Evolutionary conservation across 2,797 vertebrate genomes (phyloP), one percentile per base, ranked within the genome.

Genomic region (Poecile montanus): DNA sequence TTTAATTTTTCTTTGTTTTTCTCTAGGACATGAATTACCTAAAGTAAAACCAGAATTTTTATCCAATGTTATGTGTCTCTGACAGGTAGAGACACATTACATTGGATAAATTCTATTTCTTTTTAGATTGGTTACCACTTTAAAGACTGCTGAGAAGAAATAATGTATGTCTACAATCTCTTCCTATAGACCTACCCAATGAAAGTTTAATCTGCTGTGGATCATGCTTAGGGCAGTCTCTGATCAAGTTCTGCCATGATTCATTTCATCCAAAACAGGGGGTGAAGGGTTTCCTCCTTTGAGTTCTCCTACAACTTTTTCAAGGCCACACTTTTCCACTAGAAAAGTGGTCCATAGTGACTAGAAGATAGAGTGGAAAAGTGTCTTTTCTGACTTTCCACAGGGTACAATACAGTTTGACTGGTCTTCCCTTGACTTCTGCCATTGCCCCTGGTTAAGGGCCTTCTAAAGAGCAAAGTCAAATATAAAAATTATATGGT

Each of bases 1-100:
- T 96, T 82, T 48, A 76, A 51, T 74, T 94, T 96, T 94, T 44
- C 42, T 91, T 80, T 93, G 53, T 91, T 94, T 29, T 94, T 90
- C 45, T 88, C 83, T 79, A 74, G 63, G 40, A 94, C 53, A 27
- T 61, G 32, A 86, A 88, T 76, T 90, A 63, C 47, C 32, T 74
- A 85, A 94, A 61, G 47, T 65, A 67, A 94, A 92, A 83, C 0
- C 27, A 84, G 73, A 81, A 36, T 65, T 91, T 92, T 76, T 70
- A 67, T 74, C 25, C 40, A 58, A n/a, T 29, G 6, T 54, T 67
- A 45, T 2, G 0, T 66, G 9, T 34, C 40, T 96, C 66, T 56
- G 29, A 42, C 5, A 65, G 20, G 9, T 6, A 58, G 29, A 58
- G 23, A 15, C 34, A 50, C 19, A 48, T n/a, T 40, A 42, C 19